Percentiles rank a stretch among this genome's conserved stretches.
These are phyloP conservation scores for Oxycera nigricornis DNA, from an alignment of 2,888 invertebrate species.

Conservation along the genomic window DNA sequence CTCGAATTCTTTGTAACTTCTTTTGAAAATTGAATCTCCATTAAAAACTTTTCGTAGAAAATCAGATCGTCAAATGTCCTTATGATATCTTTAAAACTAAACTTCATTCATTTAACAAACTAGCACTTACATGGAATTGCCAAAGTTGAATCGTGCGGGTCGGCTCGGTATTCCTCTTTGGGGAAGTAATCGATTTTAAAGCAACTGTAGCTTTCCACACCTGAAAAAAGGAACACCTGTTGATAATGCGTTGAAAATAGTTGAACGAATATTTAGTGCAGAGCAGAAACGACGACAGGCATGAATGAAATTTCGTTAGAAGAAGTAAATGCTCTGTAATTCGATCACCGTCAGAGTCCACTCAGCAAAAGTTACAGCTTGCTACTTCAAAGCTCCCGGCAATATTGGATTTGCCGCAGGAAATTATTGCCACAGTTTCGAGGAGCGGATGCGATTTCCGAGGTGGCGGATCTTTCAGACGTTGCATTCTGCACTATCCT, in stretches of 20 bases:
- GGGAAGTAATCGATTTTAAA: slow-evolving; percentile 88
- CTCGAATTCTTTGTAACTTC: no score
- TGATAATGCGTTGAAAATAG: not conserved
- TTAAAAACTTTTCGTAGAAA: no score
- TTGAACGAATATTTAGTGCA: not conserved
- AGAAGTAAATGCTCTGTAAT: slow-evolving; percentile 8
- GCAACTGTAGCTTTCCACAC: slow-evolving; percentile 65
- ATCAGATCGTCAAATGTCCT: no score
- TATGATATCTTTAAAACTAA: no score
- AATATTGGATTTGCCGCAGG: slow-evolving; percentile 47
- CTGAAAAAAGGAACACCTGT: slow-evolving; percentile 47
- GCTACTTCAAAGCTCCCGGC: not conserved
- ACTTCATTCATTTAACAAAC: not conserved
- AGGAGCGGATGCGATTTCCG: slow-evolving; percentile 36
- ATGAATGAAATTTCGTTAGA: not conserved
- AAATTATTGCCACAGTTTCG: slow-evolving; percentile 45
- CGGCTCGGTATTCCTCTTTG: slow-evolving; percentile 83
- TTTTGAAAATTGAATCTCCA: no score
- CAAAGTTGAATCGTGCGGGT: slow-evolving; percentile 88
- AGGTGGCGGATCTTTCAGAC: not conserved
- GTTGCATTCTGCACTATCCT: not conserved
- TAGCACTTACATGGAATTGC: slow-evolving; percentile 88
- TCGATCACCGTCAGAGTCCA: slow-evolving; percentile 21
- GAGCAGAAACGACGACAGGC: not conserved
- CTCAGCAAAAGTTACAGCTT: not conserved